A percentile compares a stretch with the other conserved stretches of the same genome.
These are phyloP conservation scores for Ctenopoma multispine DNA, from an alignment of 2,797 vertebrate genomes.

Conservation along the genomic window DNA sequence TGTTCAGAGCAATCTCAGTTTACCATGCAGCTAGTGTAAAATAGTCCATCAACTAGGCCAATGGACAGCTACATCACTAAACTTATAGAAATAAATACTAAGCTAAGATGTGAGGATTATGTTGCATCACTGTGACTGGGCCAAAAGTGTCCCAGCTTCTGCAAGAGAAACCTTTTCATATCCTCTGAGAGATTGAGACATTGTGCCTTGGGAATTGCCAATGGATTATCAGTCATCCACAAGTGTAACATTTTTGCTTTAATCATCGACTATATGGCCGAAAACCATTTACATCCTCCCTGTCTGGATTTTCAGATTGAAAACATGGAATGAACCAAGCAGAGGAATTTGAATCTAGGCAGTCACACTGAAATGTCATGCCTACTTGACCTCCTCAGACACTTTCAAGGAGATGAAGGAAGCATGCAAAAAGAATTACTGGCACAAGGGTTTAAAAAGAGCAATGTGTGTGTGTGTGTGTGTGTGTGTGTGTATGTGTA, in stretches of 20 bases:
- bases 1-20: neutral
- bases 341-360: constrained; percentile 44
- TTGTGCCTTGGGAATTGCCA: constrained; percentile 26
- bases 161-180: constrained; percentile 28
- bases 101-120: neutral
- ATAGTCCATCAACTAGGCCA: neutral
- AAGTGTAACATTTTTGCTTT: constrained; percentile 50
- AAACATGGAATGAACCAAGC: constrained; percentile 23
- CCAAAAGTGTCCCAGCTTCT: neutral
- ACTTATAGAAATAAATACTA: neutral
- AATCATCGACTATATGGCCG: constrained; percentile 29
- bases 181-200: constrained; percentile 37
- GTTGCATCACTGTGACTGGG: neutral
- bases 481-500: neutral
- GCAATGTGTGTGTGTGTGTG: neutral
- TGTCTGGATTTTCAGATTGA: constrained; percentile 44
- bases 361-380: constrained; percentile 39
- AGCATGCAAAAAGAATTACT: constrained; percentile 42
- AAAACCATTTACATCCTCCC: constrained; percentile 44
- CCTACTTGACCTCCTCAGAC: constrained; percentile 49
- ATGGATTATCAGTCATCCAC: constrained; percentile 33
- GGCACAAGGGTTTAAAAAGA: constrained; percentile 34
- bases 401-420: constrained; percentile 44
- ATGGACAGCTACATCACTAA: neutral
- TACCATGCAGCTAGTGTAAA: neutral